phyloP scores from a whole-genome alignment of 2,113 vertebrate species.

The Pycnonotus jocosus region DNA sequence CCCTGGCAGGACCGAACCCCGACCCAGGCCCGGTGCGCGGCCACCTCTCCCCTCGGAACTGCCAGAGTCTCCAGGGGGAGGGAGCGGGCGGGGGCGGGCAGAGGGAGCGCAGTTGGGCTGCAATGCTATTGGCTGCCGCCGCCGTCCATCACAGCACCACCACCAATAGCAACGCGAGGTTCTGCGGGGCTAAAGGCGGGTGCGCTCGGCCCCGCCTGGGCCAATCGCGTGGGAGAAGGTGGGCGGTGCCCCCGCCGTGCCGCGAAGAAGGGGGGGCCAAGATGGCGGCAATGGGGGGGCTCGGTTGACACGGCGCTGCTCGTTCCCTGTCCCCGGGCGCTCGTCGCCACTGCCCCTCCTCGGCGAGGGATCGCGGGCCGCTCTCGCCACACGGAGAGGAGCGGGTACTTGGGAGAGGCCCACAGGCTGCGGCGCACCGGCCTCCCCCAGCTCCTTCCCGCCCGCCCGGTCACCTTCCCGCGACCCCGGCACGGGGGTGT shows the following conservation, averaged over 20 bases:
- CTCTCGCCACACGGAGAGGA: not conserved
- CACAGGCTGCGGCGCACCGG: not conserved
- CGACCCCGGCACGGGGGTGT: not conserved
- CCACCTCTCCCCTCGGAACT: fast-evolving
- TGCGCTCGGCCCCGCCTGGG: not conserved
- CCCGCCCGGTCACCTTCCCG: conserved; percentile 33
- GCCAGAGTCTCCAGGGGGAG: fast-evolving
- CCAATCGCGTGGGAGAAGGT: conserved; percentile 56
- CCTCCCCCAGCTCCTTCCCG: not conserved
- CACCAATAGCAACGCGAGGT: not conserved
- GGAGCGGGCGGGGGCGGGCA: not conserved
- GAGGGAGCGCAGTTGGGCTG: fast-evolving
- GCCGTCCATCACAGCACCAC: not conserved
- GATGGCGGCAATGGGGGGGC: conserved; percentile 70
- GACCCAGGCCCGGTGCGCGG: fast-evolving
- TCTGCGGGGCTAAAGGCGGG: not conserved
- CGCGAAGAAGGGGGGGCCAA: conserved; percentile 51
- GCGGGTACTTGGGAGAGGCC: not conserved
- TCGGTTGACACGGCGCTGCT: not conserved
- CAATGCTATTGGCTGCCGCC: not conserved
- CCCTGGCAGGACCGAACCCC: fast-evolving
- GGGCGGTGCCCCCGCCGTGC: not conserved
- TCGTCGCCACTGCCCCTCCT: not conserved
- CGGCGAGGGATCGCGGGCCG: not conserved
- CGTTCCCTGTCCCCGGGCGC: not conserved